These are phyloP conservation scores for Troides helena DNA, from an alignment of 2,888 invertebrate species.

Conservation along the genomic window DNA sequence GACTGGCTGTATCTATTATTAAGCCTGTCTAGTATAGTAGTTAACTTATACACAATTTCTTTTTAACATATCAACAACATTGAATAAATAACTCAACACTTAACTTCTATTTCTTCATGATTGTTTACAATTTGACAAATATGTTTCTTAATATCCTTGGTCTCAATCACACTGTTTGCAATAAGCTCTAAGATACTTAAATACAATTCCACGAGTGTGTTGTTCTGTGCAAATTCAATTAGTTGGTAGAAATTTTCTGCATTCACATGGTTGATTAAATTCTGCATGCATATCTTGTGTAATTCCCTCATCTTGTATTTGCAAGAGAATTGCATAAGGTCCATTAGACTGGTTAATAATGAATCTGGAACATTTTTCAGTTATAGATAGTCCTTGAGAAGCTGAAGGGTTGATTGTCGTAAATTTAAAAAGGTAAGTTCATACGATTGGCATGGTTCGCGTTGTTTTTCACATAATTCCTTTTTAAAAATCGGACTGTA, in stretches of 20 bases:
- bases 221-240: slow-evolving; percentile 3
- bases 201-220: neutral
- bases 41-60: no score
- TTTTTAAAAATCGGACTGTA: slow-evolving; percentile 48
- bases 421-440: slow-evolving; percentile 39
- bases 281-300: slow-evolving; percentile 3
- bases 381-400: slow-evolving; percentile 51
- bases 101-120: neutral
- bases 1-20: no score
- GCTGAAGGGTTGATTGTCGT: slow-evolving; percentile 38
- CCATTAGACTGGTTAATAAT: neutral
- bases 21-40: no score
- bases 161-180: slow-evolving; percentile 1
- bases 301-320: slow-evolving; percentile 14
- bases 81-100: neutral
- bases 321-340: slow-evolving; percentile 2
- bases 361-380: slow-evolving; percentile 26
- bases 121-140: neutral
- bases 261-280: neutral
- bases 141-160: slow-evolving; percentile 6
- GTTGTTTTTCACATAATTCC: slow-evolving; percentile 48
- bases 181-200: slow-evolving; percentile 14
- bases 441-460: slow-evolving; percentile 45
- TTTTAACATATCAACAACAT: no score
- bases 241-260: slow-evolving; percentile 11